Evolutionary conservation across 2,888 invertebrate genomes (phyloP).

Genomic region (Andricus quercusramuli): DNA sequence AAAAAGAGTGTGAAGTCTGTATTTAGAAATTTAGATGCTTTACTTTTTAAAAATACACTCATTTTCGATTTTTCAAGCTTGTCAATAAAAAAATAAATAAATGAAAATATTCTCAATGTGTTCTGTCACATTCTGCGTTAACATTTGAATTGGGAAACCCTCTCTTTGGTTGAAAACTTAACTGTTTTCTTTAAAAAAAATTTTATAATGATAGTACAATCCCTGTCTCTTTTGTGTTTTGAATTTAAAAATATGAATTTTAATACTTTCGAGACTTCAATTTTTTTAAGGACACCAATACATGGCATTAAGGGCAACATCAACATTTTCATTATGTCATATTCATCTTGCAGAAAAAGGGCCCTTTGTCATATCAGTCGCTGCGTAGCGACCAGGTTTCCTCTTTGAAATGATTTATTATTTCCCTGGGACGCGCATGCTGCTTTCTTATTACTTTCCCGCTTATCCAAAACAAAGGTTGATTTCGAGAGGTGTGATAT

Average conservation of each 20-base stretch:
- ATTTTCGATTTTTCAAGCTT: no score
- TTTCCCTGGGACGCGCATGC: conserved; percentile 3
- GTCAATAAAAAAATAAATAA: no score
- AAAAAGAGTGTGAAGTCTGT: no score
- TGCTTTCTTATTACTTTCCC: not conserved
- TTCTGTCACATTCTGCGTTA: no score
- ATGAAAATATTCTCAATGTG: no score
- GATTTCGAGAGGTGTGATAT: conserved; percentile 6
- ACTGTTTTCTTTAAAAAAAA: no score
- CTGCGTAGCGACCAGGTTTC: conserved; percentile 25
- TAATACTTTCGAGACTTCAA: not conserved
- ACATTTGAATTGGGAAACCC: no score
- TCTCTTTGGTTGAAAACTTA: no score
- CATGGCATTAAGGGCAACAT: not conserved
- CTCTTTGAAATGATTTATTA: conserved; percentile 25
- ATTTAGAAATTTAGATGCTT: no score
- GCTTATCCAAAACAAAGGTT: conserved; percentile 28
- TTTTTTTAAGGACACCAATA: not conserved
- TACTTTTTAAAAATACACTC: no score
- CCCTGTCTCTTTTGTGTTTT: no score
- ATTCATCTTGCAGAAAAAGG: conserved; percentile 20
- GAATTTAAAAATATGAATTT: not conserved
- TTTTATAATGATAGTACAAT: no score
- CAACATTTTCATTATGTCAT: not conserved
- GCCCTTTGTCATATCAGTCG: conserved; percentile 14